phyloP scores from a whole-genome alignment of 2,113 vertebrate genomes.

The Chaetodon auriga region DNA sequence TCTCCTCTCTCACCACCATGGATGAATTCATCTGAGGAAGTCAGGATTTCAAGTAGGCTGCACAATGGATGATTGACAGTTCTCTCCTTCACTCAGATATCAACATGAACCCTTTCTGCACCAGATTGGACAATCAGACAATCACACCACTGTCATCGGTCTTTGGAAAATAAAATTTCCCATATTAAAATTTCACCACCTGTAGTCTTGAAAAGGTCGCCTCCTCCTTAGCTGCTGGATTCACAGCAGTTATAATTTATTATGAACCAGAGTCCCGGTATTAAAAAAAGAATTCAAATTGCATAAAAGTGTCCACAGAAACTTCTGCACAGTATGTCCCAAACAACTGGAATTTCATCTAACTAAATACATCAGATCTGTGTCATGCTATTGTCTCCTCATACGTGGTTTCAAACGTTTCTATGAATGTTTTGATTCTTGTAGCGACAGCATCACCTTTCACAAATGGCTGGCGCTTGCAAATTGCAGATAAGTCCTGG shows the following conservation, averaged over 20 bases:
- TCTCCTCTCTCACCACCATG: background rate
- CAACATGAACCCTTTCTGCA: background rate
- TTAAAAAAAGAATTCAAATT: background rate
- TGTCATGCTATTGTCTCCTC: background rate
- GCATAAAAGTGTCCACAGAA: background rate
- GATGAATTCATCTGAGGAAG: conserved; percentile 17
- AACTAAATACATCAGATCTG: background rate
- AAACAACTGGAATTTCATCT: too few relatives aligned
- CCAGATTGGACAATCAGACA: conserved; percentile 5
- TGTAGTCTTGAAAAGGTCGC: background rate
- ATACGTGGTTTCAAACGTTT: background rate
- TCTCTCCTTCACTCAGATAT: conserved; percentile 1
- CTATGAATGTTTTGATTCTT: background rate
- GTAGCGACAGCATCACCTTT: background rate
- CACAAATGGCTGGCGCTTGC: background rate
- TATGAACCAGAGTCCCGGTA: background rate
- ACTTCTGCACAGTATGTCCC: background rate
- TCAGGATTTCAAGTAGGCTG: conserved; percentile 4
- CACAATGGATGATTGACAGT: conserved; percentile 22
- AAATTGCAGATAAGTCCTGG: background rate
- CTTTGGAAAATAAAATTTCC: background rate
- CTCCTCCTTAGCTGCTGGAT: background rate
- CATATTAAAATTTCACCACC: background rate
- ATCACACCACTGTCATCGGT: background rate
- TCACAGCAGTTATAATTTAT: background rate